phyloP scores from a whole-genome alignment of 2,888 invertebrate genomes.

The Anagyrus pseudococci region DNA sequence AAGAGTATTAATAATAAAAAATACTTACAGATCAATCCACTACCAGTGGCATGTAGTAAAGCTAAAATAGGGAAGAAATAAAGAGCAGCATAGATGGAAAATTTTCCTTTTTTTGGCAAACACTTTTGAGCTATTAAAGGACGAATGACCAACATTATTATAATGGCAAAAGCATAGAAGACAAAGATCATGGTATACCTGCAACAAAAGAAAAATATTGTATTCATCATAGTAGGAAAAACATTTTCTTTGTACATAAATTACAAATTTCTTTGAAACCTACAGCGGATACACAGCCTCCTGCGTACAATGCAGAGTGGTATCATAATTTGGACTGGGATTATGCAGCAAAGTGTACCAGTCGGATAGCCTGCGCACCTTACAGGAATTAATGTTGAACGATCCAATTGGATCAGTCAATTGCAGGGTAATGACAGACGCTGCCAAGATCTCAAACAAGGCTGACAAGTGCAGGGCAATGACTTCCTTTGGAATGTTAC shows the following conservation, averaged over 20 bases:
- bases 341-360: constrained; percentile 97
- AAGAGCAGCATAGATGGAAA: constrained; percentile 90
- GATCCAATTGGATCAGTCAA: constrained; percentile 83
- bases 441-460: constrained; percentile 78
- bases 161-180: constrained; percentile 84
- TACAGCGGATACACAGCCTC: constrained; percentile 98
- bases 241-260: not conserved
- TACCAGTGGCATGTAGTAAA: constrained; percentile 85
- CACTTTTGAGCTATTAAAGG: constrained; percentile 76
- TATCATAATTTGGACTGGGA: constrained; percentile 90
- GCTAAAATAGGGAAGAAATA: constrained; percentile 92
- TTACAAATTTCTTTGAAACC: constrained; percentile 54
- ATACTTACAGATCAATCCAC: constrained; percentile 87
- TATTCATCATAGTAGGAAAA: not conserved
- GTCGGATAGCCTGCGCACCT: constrained; percentile 82
- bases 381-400: constrained; percentile 79
- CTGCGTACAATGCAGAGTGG: constrained; percentile 91
- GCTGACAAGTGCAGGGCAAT: constrained; percentile 83
- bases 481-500: constrained; percentile 79
- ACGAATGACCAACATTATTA: constrained; percentile 80
- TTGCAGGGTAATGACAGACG: constrained; percentile 79
- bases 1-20: constrained; percentile 5
- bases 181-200: constrained; percentile 93
- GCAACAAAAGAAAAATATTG: constrained; percentile 49
- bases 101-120: constrained; percentile 73